phyloP scores from a whole-genome alignment of 2,113 vertebrate genomes.

The Ceyx margarethae region DNA sequence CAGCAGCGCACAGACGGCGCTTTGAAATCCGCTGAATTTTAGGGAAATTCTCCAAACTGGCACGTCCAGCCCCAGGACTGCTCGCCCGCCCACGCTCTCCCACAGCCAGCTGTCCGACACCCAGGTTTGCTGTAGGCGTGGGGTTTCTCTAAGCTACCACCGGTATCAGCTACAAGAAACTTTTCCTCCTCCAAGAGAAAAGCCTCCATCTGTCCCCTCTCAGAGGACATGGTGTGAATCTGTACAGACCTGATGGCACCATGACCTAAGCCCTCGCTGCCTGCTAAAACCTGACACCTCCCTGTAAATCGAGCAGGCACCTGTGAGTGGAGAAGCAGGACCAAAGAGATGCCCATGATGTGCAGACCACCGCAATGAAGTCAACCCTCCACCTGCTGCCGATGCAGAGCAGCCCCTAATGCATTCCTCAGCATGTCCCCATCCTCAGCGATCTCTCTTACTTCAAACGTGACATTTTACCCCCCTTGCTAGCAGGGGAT shows the following conservation, averaged over 20 bases:
- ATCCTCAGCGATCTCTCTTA: background rate
- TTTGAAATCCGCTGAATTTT: background rate
- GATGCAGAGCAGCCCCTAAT: background rate
- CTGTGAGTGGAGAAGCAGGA: background rate
- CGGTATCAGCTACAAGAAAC: background rate
- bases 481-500: background rate
- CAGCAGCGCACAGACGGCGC: background rate
- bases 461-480: background rate
- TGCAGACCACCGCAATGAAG: background rate
- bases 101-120: background rate
- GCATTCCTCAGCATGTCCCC: rapidly evolving
- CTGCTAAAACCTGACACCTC: background rate
- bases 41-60: background rate
- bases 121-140: rapidly evolving
- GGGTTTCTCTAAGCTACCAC: background rate
- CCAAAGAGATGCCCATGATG: background rate
- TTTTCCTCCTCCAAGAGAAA: background rate
- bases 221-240: background rate
- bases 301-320: background rate
- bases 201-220: background rate
- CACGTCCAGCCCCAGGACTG: background rate
- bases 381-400: background rate
- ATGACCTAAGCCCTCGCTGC: background rate
- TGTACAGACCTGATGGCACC: background rate
- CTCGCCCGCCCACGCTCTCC: rapidly evolving